Evolutionary conservation across 1,140 invertebrate genomes (phyloP), one percentile per base, ranked within the genome.

Genomic region (Eufriesea mexicana): DNA sequence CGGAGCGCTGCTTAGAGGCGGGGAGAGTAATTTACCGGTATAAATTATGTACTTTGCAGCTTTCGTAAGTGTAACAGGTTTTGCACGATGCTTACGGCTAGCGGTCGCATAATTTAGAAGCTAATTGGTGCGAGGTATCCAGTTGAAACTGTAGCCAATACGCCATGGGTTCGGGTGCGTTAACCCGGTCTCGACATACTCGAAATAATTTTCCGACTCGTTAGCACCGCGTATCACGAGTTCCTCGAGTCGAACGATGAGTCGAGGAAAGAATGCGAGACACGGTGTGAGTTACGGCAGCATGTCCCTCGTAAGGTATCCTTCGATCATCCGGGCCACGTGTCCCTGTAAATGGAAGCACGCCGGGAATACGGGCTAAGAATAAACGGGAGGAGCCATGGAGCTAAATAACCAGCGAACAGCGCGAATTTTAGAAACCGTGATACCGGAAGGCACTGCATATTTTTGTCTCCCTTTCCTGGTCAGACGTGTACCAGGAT

Each of bases 311-410:
- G 35, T 74, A 55, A 55, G 70, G 70, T 55, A 75, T 73, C 72
- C 79, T n/a, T 71, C 70, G 59, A 73, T 78, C 84, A 84, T 88
- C 79, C 79, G 8, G 20, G 55, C 42, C 45, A 51, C 74, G 84
- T 84, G 74, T 61, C 80, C 28, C 64, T 64, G 67, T 74, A 64
- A 64, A 59, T n/a, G 51, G n/a, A n/a, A 25, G n/a, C 23, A 67
- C 25, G 20, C 47, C 23, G 8, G 45, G 54, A 47, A 47, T 45
- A 16, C 51, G 10, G 4, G 55, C 55, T n/a, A 57, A 57, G 23
- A 74, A 47, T 42, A 25, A 35, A 57, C 55, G 23, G 23, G 23
- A 18, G 5, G 64, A 45, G 16, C 25, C 6, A 70, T 61, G 9
- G 7, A 55, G 35, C 20, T 45, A 20, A 47, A 16, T 62, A 25